These are phyloP conservation scores for Octopus sinensis DNA, from an alignment of 1,140 invertebrate genomes.

Conservation along the genomic window DNA sequence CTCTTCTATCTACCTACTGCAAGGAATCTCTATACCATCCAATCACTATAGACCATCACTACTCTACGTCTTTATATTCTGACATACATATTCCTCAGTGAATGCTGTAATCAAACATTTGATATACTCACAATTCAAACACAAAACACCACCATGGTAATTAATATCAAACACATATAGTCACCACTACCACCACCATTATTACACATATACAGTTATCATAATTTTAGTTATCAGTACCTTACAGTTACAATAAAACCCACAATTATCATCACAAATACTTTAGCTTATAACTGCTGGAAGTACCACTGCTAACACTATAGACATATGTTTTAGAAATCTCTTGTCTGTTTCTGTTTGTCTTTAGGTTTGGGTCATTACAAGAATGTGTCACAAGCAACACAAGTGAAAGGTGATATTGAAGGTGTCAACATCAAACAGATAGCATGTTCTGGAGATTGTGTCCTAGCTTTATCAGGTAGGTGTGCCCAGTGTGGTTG, in stretches of 20 bases:
- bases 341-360: background rate
- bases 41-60: too few relatives aligned
- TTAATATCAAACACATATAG: background rate
- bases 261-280: background rate
- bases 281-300: background rate
- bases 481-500: slow-evolving; percentile 30
- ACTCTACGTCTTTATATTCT: too few relatives aligned
- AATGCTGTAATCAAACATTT: too few relatives aligned
- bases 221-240: background rate
- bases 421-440: slow-evolving; percentile 76
- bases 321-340: background rate
- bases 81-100: too few relatives aligned
- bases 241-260: background rate
- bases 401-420: slow-evolving; percentile 75
- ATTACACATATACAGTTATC: background rate
- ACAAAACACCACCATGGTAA: background rate
- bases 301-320: too few relatives aligned
- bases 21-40: too few relatives aligned
- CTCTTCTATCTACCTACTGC: too few relatives aligned
- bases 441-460: slow-evolving; percentile 77
- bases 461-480: slow-evolving; percentile 85
- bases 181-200: background rate
- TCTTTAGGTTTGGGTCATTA: slow-evolving; percentile 49
- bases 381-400: slow-evolving; percentile 32
- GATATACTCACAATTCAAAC: too few relatives aligned